Percentiles rank a stretch among this genome's conserved stretches.
These are phyloP conservation scores for Lepidocolaptes lacrymiger DNA, from an alignment of 2,797 vertebrate species.

Conservation along the genomic window DNA sequence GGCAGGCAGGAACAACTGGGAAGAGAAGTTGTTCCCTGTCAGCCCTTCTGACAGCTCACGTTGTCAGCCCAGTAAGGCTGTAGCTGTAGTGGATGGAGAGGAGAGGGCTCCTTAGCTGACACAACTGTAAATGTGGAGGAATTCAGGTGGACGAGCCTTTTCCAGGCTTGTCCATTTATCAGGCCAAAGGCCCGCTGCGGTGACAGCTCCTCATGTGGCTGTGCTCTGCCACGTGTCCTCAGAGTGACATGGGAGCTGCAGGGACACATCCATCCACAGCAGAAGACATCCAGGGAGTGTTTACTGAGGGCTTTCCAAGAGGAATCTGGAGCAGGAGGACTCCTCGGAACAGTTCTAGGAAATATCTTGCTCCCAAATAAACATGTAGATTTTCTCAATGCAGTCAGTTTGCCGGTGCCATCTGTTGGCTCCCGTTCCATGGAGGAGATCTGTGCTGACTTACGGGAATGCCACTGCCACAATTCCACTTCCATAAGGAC, in stretches of 20 bases:
- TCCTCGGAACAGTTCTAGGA: neutral
- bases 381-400: neutral
- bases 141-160: neutral
- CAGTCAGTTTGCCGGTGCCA: neutral
- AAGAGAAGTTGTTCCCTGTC: neutral
- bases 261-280: accelerated
- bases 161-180: accelerated
- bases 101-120: neutral
- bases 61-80: neutral
- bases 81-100: accelerated
- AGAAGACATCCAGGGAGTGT: accelerated
- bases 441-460: neutral
- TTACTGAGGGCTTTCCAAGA: neutral
- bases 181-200: accelerated
- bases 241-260: accelerated
- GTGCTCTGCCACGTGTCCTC: accelerated
- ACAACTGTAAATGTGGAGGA: neutral
- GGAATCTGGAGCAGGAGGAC: neutral
- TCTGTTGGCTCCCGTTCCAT: neutral
- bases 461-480: neutral
- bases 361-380: conserved; percentile 21
- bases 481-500: neutral
- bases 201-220: accelerated
- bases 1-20: conserved; percentile 16
- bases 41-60: neutral